Evolutionary conservation across 2,113 vertebrate species (phyloP).

Genomic region (Cinclus cinclus): DNA sequence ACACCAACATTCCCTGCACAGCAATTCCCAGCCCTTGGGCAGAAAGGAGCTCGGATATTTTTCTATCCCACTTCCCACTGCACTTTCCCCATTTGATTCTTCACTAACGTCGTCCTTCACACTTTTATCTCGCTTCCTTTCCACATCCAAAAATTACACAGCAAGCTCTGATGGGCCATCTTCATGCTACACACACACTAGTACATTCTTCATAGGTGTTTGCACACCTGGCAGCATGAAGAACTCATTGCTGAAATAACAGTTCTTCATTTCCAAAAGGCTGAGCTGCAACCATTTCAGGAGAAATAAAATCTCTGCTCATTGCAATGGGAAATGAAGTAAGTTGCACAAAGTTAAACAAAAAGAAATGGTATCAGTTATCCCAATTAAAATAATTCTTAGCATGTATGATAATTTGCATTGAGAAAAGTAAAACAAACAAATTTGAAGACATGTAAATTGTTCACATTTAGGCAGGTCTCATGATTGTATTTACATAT

Average conservation of each 20-base stretch:
- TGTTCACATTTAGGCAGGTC: neutral
- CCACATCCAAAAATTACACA: neutral
- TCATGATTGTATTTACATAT: neutral
- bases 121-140: neutral
- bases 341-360: neutral
- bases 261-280: neutral
- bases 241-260: neutral
- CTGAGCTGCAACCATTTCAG: neutral
- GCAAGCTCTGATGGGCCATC: neutral
- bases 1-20: neutral
- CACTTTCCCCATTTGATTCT: neutral
- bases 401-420: neutral
- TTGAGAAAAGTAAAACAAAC: neutral
- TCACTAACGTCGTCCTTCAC: neutral
- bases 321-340: neutral
- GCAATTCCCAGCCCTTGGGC: neutral
- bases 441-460: neutral
- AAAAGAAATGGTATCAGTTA: neutral
- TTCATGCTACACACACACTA: too few species aligned
- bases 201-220: rapidly evolving
- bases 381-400: neutral
- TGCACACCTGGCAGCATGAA: neutral
- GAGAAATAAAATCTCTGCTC: neutral
- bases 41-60: neutral
- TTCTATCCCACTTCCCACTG: neutral